Evolutionary conservation across 2,888 invertebrate species (phyloP).

Genomic region (Protophormia terraenovae): DNA sequence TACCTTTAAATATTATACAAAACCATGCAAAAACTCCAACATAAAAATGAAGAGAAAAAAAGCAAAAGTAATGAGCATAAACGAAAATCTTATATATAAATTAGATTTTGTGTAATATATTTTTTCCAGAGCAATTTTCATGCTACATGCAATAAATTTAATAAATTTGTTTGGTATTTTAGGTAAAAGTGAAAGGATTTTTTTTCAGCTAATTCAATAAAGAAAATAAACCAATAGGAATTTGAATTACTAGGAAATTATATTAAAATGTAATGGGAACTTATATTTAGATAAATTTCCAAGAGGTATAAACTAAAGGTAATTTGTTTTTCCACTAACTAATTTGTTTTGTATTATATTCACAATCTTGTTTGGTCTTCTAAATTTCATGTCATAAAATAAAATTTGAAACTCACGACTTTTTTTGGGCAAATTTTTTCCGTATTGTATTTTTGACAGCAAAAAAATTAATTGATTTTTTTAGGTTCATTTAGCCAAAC

Average conservation of each 20-base stretch:
- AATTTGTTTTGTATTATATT: conserved; percentile 54
- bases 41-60: background rate
- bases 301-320: background rate
- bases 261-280: background rate
- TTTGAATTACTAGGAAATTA: background rate
- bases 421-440: background rate
- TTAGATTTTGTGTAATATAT: conserved; percentile 22
- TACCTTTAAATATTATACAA: conserved; percentile 9
- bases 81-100: conserved; percentile 32
- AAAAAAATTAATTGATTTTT: conserved; percentile 60
- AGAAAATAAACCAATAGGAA: background rate
- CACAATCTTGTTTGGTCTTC: conserved; percentile 49
- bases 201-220: background rate
- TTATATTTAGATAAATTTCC: conserved; percentile 17
- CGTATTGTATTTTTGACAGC: background rate
- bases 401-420: conserved; percentile 60
- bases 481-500: background rate
- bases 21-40: background rate
- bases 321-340: conserved; percentile 48
- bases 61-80: conserved; percentile 28
- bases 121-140: conserved; percentile 59
- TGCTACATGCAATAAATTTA: conserved; percentile 62
- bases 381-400: conserved; percentile 54
- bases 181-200: conserved; percentile 60
- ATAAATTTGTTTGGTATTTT: conserved; percentile 8